These are phyloP conservation scores for Nephrocerus scutellatus DNA, from an alignment of 2,888 invertebrate species.

Conservation along the genomic window DNA sequence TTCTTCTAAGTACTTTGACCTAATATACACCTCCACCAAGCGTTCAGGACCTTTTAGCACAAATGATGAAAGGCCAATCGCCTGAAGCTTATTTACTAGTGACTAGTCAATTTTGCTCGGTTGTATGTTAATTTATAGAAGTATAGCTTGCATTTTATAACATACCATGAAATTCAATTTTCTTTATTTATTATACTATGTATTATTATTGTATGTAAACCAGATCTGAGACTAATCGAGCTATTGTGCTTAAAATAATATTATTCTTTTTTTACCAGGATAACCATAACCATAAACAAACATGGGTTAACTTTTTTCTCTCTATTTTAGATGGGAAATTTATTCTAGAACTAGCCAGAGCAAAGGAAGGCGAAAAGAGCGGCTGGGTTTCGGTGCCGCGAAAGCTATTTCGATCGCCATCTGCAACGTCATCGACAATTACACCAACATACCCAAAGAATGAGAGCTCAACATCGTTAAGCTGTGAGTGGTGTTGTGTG, in stretches of 20 bases:
- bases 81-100: no score
- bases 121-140: no score
- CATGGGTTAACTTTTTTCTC: not conserved
- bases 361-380: constrained; percentile 70
- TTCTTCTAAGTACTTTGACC: no score
- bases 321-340: constrained; percentile 75
- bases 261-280: not conserved
- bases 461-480: constrained; percentile 73
- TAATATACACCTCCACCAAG: no score
- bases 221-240: not conserved
- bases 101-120: no score
- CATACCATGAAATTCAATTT: no score
- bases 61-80: no score
- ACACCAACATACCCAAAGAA: constrained; percentile 58
- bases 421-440: constrained; percentile 53
- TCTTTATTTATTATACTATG: no score
- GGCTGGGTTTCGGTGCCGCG: constrained; percentile 87
- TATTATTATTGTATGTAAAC: no score
- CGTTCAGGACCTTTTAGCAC: no score
- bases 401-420: constrained; percentile 80
- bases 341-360: constrained; percentile 74
- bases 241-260: not conserved
- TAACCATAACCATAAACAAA: not conserved
- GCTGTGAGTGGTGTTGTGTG: constrained; percentile 67
- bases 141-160: no score